Evolutionary conservation across 2,888 invertebrate species (phyloP), one percentile per base, ranked within the genome.

Genomic region (Sarcophaga variegata): DNA sequence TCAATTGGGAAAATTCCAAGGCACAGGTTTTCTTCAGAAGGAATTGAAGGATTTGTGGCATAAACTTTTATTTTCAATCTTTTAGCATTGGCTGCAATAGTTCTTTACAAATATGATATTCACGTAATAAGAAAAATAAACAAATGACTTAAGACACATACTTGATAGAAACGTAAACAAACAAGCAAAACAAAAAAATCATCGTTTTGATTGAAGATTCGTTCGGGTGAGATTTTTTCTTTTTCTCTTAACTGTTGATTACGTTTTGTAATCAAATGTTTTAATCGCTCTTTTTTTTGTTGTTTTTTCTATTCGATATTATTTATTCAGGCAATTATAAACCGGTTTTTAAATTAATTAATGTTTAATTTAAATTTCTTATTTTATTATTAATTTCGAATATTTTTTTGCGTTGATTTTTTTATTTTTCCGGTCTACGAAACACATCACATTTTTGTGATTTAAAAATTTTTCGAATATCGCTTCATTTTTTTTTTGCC

Each of bases 131-230:
- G 10, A 17, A n/a, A 67, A 10, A 4, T 67, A 86, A 81, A 69
- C 86, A 70, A 87, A 87, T 84, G 84, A 84, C 81, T 84, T 71
- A 84, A 81, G 81, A 79, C 78, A 81, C 81, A 81, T 22, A 49
- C 81, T n/a, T 60, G 37, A 3, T 47, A 37, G 37, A 37, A 37
- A 37, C 8, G 37, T 10, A 37, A 37, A 37, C 37, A 37, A 10
- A 27, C 6, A 27, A 27, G 6, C 27, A 27, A 37, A 37, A 4
- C 0, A 37, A 37, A 37, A 37, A 37, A 37, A 2, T 20, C 8
- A 45, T 37, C 10, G 27, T 37, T 37, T 37, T 66, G 11, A 66
- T 54, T 54, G 5, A 54, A 54, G 17, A 54, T 54, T 54, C 17
- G 3, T 54, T 14, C 1, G 14, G 54, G 1, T 0, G 54, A 3